Percentiles rank a stretch among this genome's conserved stretches.
These are phyloP conservation scores for Phaedon cochleariae DNA, from an alignment of 2,888 invertebrate genomes.

Conservation along the genomic window DNA sequence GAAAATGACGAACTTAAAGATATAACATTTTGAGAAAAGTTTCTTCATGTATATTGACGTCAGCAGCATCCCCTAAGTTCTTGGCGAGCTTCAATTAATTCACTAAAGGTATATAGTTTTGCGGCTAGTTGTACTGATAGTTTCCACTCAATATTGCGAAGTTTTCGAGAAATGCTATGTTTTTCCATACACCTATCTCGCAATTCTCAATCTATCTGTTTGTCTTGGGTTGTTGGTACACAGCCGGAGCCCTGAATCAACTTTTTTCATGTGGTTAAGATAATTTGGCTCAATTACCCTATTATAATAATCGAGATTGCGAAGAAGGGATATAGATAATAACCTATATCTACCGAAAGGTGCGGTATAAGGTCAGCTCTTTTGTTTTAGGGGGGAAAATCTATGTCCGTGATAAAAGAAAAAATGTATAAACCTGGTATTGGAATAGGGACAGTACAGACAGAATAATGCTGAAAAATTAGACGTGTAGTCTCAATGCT, in stretches of 20 bases:
- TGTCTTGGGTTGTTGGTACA: conserved; percentile 47
- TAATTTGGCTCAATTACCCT: conserved; percentile 58
- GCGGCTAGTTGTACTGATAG: no score
- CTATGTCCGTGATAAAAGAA: conserved; percentile 14
- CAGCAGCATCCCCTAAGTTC: no score
- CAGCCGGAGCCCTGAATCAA: conserved; percentile 53
- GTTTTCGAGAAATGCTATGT: no score
- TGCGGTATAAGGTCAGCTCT: conserved; percentile 24
- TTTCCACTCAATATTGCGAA: no score
- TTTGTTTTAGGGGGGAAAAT: conserved; percentile 23
- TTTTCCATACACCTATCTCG: no score
- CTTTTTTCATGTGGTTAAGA: conserved; percentile 57
- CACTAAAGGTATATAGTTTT: no score
- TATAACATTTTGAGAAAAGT: no score
- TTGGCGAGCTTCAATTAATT: no score
- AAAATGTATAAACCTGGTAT: conserved; percentile 3
- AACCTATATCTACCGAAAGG: conserved; percentile 24
- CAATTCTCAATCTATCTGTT: no score
- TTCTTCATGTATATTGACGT: no score
- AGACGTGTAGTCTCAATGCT: conserved; percentile 32
- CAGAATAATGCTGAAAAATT: conserved; percentile 23
- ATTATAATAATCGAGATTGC: conserved; percentile 56
- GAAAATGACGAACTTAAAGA: no score
- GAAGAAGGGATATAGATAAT: conserved; percentile 48
- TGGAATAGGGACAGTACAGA: neutral